phyloP scores from a whole-genome alignment of 1,140 invertebrate species.

The Drosophila willistoni region DNA sequence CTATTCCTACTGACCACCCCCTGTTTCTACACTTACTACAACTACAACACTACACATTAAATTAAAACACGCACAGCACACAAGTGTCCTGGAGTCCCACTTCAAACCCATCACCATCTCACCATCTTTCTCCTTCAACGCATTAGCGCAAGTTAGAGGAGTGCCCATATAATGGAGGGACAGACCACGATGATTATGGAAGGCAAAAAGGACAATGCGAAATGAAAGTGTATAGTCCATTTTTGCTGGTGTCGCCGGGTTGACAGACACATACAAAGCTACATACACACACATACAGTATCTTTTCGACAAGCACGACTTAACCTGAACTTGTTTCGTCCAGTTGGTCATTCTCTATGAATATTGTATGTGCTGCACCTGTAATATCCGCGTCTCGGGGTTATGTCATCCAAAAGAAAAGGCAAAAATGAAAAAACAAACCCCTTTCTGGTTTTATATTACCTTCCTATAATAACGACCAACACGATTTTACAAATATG shows the following conservation, averaged over 20 bases:
- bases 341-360: background rate
- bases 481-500: too few relatives aligned
- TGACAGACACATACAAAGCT: background rate
- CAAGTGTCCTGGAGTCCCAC: background rate
- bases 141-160: constrained; percentile 61
- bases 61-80: background rate
- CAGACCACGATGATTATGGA: background rate
- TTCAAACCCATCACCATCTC: background rate
- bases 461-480: background rate
- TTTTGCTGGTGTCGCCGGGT: background rate
- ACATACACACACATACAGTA: background rate
- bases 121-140: constrained; percentile 15
- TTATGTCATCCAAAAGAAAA: background rate
- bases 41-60: background rate
- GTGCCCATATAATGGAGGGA: constrained; percentile 29
- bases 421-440: background rate
- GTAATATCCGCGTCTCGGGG: background rate
- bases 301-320: constrained; percentile 3
- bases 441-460: constrained; percentile 5
- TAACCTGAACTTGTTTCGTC: constrained; percentile 1
- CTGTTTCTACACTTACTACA: background rate
- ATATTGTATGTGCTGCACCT: background rate
- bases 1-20: too few relatives aligned
- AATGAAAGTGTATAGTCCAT: background rate
- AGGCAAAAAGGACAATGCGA: background rate